Evolutionary conservation across 2,888 invertebrate species (phyloP), one percentile per base, ranked within the genome.

Genomic region (Xestia ashworthii): DNA sequence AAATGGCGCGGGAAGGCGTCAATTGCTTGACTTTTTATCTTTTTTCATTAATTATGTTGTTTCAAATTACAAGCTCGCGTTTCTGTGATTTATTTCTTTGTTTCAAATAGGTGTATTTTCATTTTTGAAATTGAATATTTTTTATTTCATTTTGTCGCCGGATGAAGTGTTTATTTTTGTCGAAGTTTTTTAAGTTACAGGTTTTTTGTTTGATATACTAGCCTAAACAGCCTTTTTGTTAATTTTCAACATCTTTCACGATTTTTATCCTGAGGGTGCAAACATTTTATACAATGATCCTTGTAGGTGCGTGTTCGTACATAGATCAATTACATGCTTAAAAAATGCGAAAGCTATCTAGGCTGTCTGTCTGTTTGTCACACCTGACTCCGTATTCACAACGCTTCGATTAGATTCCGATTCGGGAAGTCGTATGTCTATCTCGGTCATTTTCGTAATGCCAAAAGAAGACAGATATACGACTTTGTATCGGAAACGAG

Each of bases 1-100:
- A 94, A 95, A 95, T 94, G 93, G 90, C 88, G 90, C 95, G 93
- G 89, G 90, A 92, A 95, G 95, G 95, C 94, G 95, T 92, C 91
- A 95, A 92, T 90, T 88, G 90, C 81, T 86, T 81, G 79, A 84
- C 87, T 91, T 91, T 92, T 92, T 90, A 90, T 82, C 76, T 88
- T 86, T 90, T 92, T 91, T 92, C 68, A 89, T 90, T 87, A 90
- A 90, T 90, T 88, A 90, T 87, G 81, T 86, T 82, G 85, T 83
- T 88, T 91, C 87, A 83, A 81, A 87, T 87, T 87, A 88, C 88
- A 76, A 83, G 89, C 87, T 93, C 93, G 78, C 75, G 78, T 94
- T 93, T 90, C 92, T 88, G 82, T 91, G 91, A 93, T 93, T 93
- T 92, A 92, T 92, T 85, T 79, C 73, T 88, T 81, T 78, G 78